Base-by-base conservation (phyloP, 2,888 invertebrate species). In the Aleiodes alternator region DNA sequence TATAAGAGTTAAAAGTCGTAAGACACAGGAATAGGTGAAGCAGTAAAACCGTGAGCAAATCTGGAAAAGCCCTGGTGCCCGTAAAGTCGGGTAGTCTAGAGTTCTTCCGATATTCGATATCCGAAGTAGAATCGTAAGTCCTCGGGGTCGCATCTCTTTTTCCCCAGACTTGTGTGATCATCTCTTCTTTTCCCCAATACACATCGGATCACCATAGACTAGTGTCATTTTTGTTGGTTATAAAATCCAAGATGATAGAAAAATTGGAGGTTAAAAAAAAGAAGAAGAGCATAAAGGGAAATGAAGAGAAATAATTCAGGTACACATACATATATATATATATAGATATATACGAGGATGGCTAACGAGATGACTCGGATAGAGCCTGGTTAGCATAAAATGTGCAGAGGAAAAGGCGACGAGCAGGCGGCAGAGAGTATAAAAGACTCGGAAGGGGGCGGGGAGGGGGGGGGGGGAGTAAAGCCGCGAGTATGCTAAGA, bases 301-400 rank as follows among this genome's bases (percentile, higher is more conserved):
- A 23, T 23, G 23, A 23, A 43, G 68, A 7, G 12, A 16, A 23
- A 23, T 14, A 29, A 50, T 50, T 16, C 50, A 16, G 11, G 48
- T 48, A 50, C 66, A 23, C 23, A 23, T 23, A 23, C 23, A 23
- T 23, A 23, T 23, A 23, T 23, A 23, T 23, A 23, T 23, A 23
- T 23, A 23, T 23, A 23, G 1, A 23, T 23, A 23, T 23, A 23
- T 23, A 23, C 23, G 2, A 50, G 77, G 76, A 77, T 76, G 79
- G 82, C 79, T 82, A 84, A 81, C 81, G 80, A 82, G 81, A 80
- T 61, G 75, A 69, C 72, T 72, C 43, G 68, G 69, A 73, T 74
- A 76, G 76, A 81, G 78, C 78, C 78, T 82, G 80, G 79, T 84
- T 81, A 82, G 81, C 83, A 81, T 83, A 80, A 82, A 82, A 83